Conservation (phyloP, 2,113 vertebrate genomes). For the Prietella phreatophila region DNA sequence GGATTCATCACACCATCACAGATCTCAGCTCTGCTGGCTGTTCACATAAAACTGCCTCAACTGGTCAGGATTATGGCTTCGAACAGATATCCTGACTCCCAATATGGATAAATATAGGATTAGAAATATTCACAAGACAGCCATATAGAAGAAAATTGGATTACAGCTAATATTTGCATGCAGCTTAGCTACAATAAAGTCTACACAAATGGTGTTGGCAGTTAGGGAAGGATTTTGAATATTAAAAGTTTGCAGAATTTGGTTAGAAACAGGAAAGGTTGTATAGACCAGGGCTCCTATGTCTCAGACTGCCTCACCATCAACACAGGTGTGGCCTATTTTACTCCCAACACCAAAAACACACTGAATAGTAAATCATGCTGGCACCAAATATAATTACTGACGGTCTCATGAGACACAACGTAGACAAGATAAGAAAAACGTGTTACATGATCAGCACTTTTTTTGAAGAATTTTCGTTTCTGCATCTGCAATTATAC, state of each 20-base stretch:
- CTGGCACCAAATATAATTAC: neutral
- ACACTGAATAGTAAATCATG: neutral
- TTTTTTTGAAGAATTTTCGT: neutral
- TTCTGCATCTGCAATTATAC: neutral
- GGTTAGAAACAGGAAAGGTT: neutral
- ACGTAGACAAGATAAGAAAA: neutral
- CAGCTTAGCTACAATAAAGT: neutral
- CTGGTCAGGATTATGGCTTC: neutral
- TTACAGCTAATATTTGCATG: neutral
- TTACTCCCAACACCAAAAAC: neutral
- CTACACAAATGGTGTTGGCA: neutral
- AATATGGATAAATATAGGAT: neutral
- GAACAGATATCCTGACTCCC: neutral
- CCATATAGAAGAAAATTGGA: neutral
- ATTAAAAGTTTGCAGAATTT: neutral
- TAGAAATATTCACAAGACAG: neutral
- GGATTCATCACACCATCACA: neutral
- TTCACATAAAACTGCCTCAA: neutral
- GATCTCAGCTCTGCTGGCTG: neutral
- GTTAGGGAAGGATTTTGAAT: neutral
- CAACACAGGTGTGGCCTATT: neutral
- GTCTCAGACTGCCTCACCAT: neutral
- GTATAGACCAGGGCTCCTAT: neutral
- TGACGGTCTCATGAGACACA: neutral
- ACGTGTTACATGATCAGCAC: neutral